These are phyloP conservation scores for Dynastes maya DNA, from an alignment of 2,888 invertebrate species.

Conservation along the genomic window DNA sequence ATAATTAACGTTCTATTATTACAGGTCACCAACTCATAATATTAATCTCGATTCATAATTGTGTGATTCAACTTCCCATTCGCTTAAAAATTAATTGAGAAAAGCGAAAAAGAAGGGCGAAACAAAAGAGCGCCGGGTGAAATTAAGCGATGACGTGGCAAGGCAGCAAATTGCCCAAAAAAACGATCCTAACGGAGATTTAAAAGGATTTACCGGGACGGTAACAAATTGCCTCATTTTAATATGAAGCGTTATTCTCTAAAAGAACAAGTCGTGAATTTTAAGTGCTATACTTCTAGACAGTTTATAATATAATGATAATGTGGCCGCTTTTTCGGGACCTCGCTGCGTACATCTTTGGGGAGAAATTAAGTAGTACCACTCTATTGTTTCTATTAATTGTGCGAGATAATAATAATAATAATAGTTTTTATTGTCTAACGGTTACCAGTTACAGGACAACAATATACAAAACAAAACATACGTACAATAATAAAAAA, in stretches of 20 bases:
- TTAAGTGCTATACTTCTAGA: neutral
- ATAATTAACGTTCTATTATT: too few species aligned
- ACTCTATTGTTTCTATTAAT: neutral
- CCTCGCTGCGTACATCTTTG: neutral
- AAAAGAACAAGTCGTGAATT: neutral
- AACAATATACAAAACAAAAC: too few species aligned
- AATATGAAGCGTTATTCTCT: neutral
- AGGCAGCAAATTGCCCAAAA: neutral
- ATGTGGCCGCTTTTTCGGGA: neutral
- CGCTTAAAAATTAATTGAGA: neutral
- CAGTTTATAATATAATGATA: neutral
- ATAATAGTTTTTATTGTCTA: too few species aligned
- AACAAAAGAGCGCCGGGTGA: neutral
- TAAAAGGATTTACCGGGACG: neutral
- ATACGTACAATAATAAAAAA: too few species aligned
- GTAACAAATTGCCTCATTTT: constrained; percentile 7
- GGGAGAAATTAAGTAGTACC: neutral
- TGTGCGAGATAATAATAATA: neutral
- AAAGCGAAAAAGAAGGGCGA: neutral
- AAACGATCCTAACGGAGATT: neutral
- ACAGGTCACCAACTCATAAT: neutral
- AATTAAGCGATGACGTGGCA: constrained; percentile 3
- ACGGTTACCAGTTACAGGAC: neutral
- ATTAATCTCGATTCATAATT: neutral
- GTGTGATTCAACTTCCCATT: neutral